phyloP scores from a whole-genome alignment of 2,113 vertebrate species.

The Micronisus gabar region DNA sequence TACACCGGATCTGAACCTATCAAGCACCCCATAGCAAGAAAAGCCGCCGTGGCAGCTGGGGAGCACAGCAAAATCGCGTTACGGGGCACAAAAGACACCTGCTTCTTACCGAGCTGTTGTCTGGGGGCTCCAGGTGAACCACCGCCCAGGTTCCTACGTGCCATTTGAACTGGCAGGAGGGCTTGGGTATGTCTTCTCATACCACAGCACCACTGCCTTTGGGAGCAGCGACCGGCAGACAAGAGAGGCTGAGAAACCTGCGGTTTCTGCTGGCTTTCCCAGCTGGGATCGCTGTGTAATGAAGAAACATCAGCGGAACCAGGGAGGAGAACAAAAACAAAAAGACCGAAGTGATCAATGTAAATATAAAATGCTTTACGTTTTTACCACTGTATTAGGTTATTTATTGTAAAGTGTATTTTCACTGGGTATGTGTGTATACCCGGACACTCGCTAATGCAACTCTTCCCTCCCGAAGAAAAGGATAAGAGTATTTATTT shows the following conservation, averaged over 20 bases:
- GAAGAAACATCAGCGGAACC: neutral
- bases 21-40: neutral
- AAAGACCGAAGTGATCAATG: neutral
- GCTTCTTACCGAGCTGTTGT: neutral
- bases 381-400: neutral
- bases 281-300: neutral
- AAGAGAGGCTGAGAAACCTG: neutral
- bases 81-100: neutral
- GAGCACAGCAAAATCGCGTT: neutral
- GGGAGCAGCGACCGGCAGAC: neutral
- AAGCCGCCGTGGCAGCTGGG: neutral
- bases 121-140: neutral
- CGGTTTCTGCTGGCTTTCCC: neutral
- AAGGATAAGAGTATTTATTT: neutral
- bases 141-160: neutral
- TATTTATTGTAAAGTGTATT: neutral
- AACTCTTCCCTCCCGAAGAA: neutral
- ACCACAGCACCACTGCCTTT: neutral
- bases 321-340: neutral
- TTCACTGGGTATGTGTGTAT: neutral
- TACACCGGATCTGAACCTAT: neutral
- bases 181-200: neutral
- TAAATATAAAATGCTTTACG: neutral
- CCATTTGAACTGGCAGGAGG: neutral
- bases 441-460: neutral